These are phyloP conservation scores for Drosophila nigromelanica DNA, from an alignment of 1,140 invertebrate species.

Conservation along the genomic window DNA sequence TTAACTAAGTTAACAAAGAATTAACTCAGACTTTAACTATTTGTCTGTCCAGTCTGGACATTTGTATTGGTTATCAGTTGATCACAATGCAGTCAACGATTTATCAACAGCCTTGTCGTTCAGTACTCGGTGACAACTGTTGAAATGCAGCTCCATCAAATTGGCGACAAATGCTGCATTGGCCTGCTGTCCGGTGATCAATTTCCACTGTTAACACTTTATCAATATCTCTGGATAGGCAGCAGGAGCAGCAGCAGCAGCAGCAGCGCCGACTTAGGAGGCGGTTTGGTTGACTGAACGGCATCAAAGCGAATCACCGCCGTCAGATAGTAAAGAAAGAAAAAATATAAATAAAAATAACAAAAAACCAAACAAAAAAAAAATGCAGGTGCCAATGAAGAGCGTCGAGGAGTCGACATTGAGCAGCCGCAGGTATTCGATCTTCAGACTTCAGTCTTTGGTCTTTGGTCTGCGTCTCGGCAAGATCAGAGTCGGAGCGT, in stretches of 20 bases:
- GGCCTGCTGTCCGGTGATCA: constrained; percentile 16
- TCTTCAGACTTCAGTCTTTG: constrained; percentile 10
- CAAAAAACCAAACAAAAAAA: background rate
- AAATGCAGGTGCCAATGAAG: constrained; percentile 43
- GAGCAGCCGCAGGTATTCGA: constrained; percentile 30
- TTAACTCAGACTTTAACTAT: background rate
- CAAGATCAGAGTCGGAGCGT: constrained; percentile 45
- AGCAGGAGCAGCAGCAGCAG: constrained; percentile 9
- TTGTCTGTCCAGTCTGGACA: background rate
- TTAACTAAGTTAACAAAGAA: background rate
- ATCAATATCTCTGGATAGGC: constrained; percentile 44
- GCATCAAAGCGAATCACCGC: constrained; percentile 43
- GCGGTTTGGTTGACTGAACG: constrained; percentile 41
- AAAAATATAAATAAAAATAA: constrained; percentile 11
- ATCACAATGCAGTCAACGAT: constrained; percentile 27
- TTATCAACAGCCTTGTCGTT: constrained; percentile 23
- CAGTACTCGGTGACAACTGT: constrained; percentile 28
- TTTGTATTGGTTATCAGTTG: constrained; percentile 21
- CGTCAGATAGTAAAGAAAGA: constrained; percentile 42
- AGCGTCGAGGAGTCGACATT: background rate
- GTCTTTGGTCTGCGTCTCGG: constrained; percentile 28
- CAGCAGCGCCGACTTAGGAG: constrained; percentile 38
- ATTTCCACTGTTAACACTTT: constrained; percentile 47
- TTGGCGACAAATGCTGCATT: constrained; percentile 40
- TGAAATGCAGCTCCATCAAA: constrained; percentile 44